Evolutionary conservation across 2,888 invertebrate species (phyloP), one percentile per base, ranked within the genome.

Genomic region (Acanthosepion lycidas): DNA sequence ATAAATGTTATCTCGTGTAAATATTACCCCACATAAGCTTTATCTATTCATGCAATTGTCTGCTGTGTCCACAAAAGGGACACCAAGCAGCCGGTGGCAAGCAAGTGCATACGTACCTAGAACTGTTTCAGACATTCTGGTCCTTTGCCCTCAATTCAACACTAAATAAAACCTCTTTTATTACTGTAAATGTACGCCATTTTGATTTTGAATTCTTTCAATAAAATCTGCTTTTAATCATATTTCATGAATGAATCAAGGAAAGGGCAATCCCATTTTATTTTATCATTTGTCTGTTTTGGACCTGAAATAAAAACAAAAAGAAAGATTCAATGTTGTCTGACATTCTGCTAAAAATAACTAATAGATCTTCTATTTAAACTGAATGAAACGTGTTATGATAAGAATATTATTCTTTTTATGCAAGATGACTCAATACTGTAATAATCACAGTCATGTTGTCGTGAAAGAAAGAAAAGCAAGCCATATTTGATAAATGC

Each of bases 221-320:
- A 78, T 78, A 78, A 78, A 78, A 78, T 78, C 78, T 78, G 78
- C 78, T 78, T 78, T 78, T n/a, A 78, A 78, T 78, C 78, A 78
- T 15, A 33, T 78, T 78, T 78, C 78, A 78, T 78, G n/a, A n/a
- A 78, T n/a, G 78, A n/a, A n/a, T 78, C 78, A 18, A 78, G n/a
- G n/a, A n/a, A 78, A 78, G 78, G 78, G 78, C n/a, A 78, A 15
- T 78, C 78, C 78, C n/a, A 33, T 78, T 78, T 78, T 53, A 53
- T 53, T 53, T n/a, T 78, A 78, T 78, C 15, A n/a, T n/a, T n/a
- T n/a, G 78, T 78, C n/a, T 15, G 78, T 12, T 78, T n/a, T n/a
- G 12, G 23, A 18, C 9, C 78, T n/a, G n/a, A n/a, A 78, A 15
- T 78, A 78, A 78, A 55, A 78, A 78, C 78, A 78, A n/a, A 78